Base-by-base conservation (phyloP, 2,113 vertebrate genomes). In the Tapirus terrestris region DNA sequence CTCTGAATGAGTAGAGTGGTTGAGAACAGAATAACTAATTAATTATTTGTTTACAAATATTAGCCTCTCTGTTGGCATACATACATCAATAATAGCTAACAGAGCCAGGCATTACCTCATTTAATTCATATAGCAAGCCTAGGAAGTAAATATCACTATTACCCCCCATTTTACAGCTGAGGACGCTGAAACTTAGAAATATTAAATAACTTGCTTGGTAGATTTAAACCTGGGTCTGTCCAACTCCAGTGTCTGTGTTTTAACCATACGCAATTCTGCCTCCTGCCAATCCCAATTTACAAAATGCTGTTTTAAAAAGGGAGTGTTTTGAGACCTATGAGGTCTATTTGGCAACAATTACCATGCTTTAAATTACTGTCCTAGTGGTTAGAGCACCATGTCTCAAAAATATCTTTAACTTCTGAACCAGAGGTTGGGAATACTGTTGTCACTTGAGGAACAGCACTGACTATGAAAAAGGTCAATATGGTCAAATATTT, bases 251-350 rank as follows among this genome's bases (percentile, higher is more conserved):
- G 58, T 76, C 45, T 67, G 16, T 73, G n/a, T 94, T 96, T 89
- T 89, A 97, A 85, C 27, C 5, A 2, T 29, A 25, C 2, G 48
- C 1, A 61, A 27, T 89, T 60, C 61, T 67, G 77, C 39, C 36
- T 96, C 65, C 51, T 60, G 31, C 31, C 43, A 39, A 21, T 58
- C 60, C 45, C 70, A 85, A 23, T 65, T 65, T 43, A 89, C 14
- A 95, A 91, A 56, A 72, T 45, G 8, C 61, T 73, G 29, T 87
- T 92, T 80, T 84, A 84, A 86, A 91, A 83, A 80, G 10, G 7
- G 20, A 51, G 13, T 23, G 45, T 85, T 96, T 36, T 70, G 68
- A 88, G 76, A 70, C 11, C 60, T 27, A 1, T 65, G 48, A 88
- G 27, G 67, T 82, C 31, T 77, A 5, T 70, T 5, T 33, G 14